These are phyloP conservation scores for Microplitis mediator DNA, from an alignment of 1,140 invertebrate genomes.

Conservation along the genomic window DNA sequence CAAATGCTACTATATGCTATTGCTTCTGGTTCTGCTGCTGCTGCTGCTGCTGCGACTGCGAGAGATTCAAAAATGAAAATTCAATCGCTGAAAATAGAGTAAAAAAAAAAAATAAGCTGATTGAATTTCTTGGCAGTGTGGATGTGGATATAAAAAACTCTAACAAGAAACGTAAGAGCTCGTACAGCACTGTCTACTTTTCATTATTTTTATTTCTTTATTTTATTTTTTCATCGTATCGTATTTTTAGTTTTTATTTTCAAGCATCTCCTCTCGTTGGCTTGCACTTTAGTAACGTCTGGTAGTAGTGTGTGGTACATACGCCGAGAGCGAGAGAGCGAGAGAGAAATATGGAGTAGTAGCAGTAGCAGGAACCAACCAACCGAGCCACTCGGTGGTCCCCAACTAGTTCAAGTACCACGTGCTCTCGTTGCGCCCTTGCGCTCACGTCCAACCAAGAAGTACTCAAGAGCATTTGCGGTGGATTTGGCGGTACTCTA, in stretches of 20 bases:
- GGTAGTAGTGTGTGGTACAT: not conserved
- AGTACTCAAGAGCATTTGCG: constrained; percentile 60
- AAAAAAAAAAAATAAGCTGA: too few species aligned
- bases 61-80: too few species aligned
- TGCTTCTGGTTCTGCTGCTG: not conserved
- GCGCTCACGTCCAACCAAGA: constrained; percentile 58
- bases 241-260: constrained; percentile 8
- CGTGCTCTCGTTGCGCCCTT: constrained; percentile 54
- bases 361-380: constrained; percentile 19
- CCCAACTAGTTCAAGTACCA: constrained; percentile 61
- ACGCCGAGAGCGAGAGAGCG: too few species aligned
- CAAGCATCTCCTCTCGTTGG: not conserved
- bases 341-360: too few species aligned
- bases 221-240: too few species aligned
- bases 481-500: constrained; percentile 57
- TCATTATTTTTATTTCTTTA: too few species aligned
- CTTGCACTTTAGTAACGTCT: constrained; percentile 30
- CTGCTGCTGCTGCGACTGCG: too few species aligned
- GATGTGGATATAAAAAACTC: too few species aligned
- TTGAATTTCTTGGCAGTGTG: too few species aligned
- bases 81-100: too few species aligned
- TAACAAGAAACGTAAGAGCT: too few species aligned
- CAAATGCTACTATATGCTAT: not conserved
- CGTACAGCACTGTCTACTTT: too few species aligned
- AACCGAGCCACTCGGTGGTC: constrained; percentile 46